A percentile compares a stretch with the other conserved stretches of the same genome.
phyloP scores from a whole-genome alignment of 2,113 vertebrate species.

The Gallinago undulata region DNA sequence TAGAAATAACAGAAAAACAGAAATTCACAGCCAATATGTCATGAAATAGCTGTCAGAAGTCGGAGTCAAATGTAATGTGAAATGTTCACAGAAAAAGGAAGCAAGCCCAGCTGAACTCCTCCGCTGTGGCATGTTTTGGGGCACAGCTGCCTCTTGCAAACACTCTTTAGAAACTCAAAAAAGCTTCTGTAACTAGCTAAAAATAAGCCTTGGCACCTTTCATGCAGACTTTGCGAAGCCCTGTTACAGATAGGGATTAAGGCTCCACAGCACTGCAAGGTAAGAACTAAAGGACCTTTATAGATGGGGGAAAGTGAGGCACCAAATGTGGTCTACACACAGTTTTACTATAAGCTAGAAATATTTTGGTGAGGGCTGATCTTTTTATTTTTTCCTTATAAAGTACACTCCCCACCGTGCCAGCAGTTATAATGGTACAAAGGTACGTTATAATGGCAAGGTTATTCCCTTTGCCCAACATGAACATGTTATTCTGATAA shows the following conservation, averaged over 20 bases:
- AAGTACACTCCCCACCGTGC: not conserved
- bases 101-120: not conserved
- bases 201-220: constrained; percentile 5
- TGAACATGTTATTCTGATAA: constrained; percentile 9
- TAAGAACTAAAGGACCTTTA: not conserved
- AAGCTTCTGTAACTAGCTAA: not conserved
- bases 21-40: not conserved
- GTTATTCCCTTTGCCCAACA: not conserved
- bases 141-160: not conserved
- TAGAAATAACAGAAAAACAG: not conserved
- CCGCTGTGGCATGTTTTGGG: not conserved
- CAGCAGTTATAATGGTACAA: constrained; percentile 21
- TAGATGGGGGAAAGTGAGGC: not conserved
- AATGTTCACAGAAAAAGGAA: not conserved
- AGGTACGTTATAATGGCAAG: not conserved
- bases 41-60: not conserved
- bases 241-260: not conserved
- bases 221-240: not conserved
- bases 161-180: not conserved
- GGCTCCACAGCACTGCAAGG: not conserved
- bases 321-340: not conserved
- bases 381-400: not conserved
- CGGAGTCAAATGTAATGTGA: not conserved
- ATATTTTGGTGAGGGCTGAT: not conserved
- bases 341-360: not conserved